Base-by-base conservation (phyloP, 35 echinoderm and acorn worm species). In the Holothuria glaberrima region DNA sequence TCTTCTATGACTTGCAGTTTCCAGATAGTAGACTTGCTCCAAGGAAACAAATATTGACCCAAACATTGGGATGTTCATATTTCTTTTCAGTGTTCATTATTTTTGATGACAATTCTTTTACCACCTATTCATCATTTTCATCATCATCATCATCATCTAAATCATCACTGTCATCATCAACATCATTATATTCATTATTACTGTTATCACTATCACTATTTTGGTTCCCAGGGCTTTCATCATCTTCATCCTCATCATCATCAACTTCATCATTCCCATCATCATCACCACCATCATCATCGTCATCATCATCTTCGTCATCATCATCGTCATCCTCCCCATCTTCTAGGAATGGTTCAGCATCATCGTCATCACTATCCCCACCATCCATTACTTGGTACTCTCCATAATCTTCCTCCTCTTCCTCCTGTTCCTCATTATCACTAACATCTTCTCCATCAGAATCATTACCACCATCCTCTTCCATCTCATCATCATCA, bases 131-230 rank as follows among this genome's bases (percentile, higher is more conserved):
- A 75, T 82, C 89, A 91, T 69, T n/a, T n/a, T n/a, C 77, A 30
- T 83, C 89, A 66, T 71, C 74, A 71, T 81, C 87, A 44, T 90
- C 88, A 25, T 80, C 87, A 54, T 59, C 52, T 5, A 16, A 58
- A 72, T 70, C 67, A 44, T 44, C 86, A 22, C 79, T 73, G 16
- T 90, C 74, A 24, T 80, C 58, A 19, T 60, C 88, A 36, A 75
- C 22, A 44, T 80, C 56, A 35, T 66, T 58, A 52, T 50, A 75
- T 34, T 89, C 86, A 20, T 25, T 14, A 6, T 61, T 28, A 13
- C 75, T 41, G 0, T 77, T 52, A 61, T 78, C 68, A 18, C 56
- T 56, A 31, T 54, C 75, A 64, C 81, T 73, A 60, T 68, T 63
- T 18, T 30, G 58, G 63, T 54, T 69, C n/a, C 54, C 76, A 28